Percentiles rank a stretch among this genome's conserved stretches.
phyloP scores from a whole-genome alignment of 1,140 invertebrate species.

The Lordiphosa clarofinis region DNA sequence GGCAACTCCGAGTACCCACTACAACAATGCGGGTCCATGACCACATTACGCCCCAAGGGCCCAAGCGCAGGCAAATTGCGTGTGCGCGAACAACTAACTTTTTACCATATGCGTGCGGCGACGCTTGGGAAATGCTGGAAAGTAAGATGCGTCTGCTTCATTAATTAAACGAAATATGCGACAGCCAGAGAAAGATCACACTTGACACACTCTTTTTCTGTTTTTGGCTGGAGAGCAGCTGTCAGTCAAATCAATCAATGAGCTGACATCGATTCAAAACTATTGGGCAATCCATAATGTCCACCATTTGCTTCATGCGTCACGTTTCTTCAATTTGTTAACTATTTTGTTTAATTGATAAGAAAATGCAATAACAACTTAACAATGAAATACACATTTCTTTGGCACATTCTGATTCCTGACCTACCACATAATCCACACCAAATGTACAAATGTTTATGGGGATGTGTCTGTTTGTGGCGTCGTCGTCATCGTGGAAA shows the following conservation, averaged over 20 bases:
- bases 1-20: slow-evolving; percentile 39
- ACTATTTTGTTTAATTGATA: not conserved
- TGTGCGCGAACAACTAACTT: slow-evolving; percentile 59
- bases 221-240: slow-evolving; percentile 1
- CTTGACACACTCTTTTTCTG: slow-evolving; percentile 40
- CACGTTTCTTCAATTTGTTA: slow-evolving; percentile 46
- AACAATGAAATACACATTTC: slow-evolving; percentile 19
- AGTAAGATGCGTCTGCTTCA: slow-evolving; percentile 45
- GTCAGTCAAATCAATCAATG: slow-evolving; percentile 29
- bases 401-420: slow-evolving; percentile 32
- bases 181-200: slow-evolving; percentile 18
- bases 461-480: slow-evolving; percentile 12
- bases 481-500: slow-evolving; percentile 20
- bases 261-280: slow-evolving; percentile 54
- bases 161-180: slow-evolving; percentile 37
- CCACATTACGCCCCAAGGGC: slow-evolving; percentile 37
- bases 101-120: slow-evolving; percentile 16
- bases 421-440: slow-evolving; percentile 59
- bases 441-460: slow-evolving; percentile 11
- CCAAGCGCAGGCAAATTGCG: slow-evolving; percentile 41
- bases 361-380: slow-evolving; percentile 22
- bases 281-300: slow-evolving; percentile 21
- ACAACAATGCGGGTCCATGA: slow-evolving; percentile 66
- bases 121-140: slow-evolving; percentile 45
- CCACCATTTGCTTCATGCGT: slow-evolving; percentile 22